Percentiles rank a stretch among this genome's conserved stretches.
Evolutionary conservation across 2,888 invertebrate genomes (phyloP).

Genomic region (Spialia ferax): DNA sequence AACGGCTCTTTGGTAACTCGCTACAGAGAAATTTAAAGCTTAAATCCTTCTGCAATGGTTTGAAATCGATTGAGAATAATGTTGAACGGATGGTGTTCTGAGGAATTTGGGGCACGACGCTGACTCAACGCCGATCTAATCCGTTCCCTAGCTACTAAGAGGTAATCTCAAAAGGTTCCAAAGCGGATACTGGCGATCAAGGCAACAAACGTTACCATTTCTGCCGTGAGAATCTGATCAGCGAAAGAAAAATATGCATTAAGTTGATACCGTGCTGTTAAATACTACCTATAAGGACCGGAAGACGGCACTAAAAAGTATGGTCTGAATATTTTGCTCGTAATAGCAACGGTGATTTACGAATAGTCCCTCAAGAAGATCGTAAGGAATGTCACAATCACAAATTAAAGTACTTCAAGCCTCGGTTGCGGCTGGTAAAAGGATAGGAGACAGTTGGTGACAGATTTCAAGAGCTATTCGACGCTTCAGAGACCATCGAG

Average conservation of each 20-base stretch:
- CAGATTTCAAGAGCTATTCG: too few species aligned
- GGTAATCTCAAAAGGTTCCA: constrained; percentile 61
- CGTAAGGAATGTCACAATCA: too few species aligned
- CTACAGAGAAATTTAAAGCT: constrained; percentile 54
- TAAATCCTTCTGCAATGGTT: constrained; percentile 49
- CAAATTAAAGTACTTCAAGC: too few species aligned
- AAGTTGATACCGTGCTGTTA: neutral
- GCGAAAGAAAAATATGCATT: neutral
- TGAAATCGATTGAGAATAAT: constrained; percentile 56
- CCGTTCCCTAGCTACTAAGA: constrained; percentile 73
- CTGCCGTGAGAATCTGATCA: neutral
- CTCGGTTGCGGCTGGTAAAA: too few species aligned
- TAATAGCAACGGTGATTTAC: too few species aligned
- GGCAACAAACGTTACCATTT: constrained; percentile 18
- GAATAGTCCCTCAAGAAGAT: too few species aligned
- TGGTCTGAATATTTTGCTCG: too few species aligned
- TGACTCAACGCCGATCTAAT: constrained; percentile 82
- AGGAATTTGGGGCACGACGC: constrained; percentile 83
- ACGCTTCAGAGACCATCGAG: too few species aligned
- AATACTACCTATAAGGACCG: neutral
- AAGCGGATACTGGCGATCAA: constrained; percentile 57
- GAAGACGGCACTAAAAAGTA: too few species aligned
- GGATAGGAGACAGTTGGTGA: too few species aligned
- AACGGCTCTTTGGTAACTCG: constrained; percentile 62
- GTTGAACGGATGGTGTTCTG: constrained; percentile 71